Base-by-base conservation (phyloP, 2,113 vertebrate genomes). In the Xiphophorus maculatus region DNA sequence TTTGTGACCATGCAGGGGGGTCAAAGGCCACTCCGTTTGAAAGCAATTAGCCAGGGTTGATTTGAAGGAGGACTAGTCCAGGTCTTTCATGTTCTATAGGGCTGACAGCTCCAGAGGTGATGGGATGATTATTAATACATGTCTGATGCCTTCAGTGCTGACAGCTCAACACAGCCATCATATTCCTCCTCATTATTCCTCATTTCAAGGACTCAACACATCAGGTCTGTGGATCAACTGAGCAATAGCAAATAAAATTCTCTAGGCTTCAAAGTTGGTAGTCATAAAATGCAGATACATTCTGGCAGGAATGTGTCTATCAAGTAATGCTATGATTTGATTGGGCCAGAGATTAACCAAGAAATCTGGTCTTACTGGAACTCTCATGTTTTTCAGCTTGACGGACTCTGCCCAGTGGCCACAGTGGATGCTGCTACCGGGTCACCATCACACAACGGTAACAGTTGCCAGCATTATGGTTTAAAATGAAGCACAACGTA, bases 21-120 rank as follows among this genome's bases (percentile, higher is more conserved):
- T 90, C 88, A 92, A 82, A 91, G 86, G 82, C 44, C 19, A 61
- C 85, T 73, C 81, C 1, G 72, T 88, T 92, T 90, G 80, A 93
- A 91, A 93, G 90, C 82, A 94, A 90, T 93, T 92, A 93, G 87
- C 86, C 35, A 15, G 77, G 74, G 22, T 69, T 80, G 80, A 86
- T 90, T 79, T 90, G 69, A 89, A 84, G 79, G 81, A 77, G 74
- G 71, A 51, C 81, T 37, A 42, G 75, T 66, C 63, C 10, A 58
- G 51, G 66, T 69, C 79, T 89, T 90, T 90, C 76, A 91, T 89
- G 88, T 87, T 84, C 77, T 75, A 80, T 70, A 84, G 79, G 80
- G 29, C 79, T 82, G 87, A 90, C 87, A 83, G 88, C 81, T 87
- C 63, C 84, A 80, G 81, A 77, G 75, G 84, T 84, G 88, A 84